Evolutionary conservation across 2,888 invertebrate species (phyloP).

Genomic region (Drosophila cognata): DNA sequence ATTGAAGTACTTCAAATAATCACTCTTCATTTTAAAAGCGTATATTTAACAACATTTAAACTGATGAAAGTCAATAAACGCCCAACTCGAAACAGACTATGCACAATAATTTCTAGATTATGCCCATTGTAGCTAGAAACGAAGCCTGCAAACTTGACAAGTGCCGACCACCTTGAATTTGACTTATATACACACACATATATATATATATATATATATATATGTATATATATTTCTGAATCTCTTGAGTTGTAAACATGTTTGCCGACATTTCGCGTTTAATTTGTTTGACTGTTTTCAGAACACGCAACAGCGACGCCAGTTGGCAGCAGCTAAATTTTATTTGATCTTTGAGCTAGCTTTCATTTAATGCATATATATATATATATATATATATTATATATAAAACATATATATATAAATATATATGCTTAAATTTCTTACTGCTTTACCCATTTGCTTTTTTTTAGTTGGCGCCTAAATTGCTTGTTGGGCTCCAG

Average conservation of each 20-base stretch:
- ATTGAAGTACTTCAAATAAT: no score
- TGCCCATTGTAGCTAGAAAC: slow-evolving; percentile 20
- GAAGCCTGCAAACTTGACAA: slow-evolving; percentile 43
- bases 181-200: slow-evolving; percentile 40
- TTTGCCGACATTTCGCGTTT: slow-evolving; percentile 49
- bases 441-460: not conserved
- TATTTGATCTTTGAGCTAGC: not conserved
- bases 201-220: no score
- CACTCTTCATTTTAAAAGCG: no score
- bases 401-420: not conserved
- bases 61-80: no score
- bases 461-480: not conserved
- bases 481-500: not conserved
- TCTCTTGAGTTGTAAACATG: slow-evolving; percentile 61
- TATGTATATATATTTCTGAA: slow-evolving; percentile 24
- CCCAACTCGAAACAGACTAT: not conserved
- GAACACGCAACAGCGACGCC: slow-evolving; percentile 19
- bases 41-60: no score
- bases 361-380: not conserved
- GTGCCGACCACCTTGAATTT: slow-evolving; percentile 71
- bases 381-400: no score
- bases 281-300: slow-evolving; percentile 30
- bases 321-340: slow-evolving; percentile 2
- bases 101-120: not conserved
- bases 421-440: not conserved